Evolutionary conservation across 2,797 vertebrate species (phyloP), one percentile per base, ranked within the genome.

Genomic region (Peromyscus aztecus): DNA sequence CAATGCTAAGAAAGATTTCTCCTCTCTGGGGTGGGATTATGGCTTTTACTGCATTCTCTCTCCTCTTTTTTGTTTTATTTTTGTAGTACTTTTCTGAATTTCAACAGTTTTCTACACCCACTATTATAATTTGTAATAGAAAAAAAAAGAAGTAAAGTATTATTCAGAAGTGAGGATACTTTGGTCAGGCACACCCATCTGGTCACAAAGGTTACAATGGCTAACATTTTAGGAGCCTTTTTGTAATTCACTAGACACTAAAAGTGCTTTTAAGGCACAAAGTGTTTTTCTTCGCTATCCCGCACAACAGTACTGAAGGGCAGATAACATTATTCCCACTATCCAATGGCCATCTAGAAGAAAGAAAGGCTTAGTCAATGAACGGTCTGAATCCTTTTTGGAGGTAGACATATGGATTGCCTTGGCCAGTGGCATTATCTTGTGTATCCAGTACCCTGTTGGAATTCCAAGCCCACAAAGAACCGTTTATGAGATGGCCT

Each of bases 81-180:
- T 46, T 2, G 69, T 10, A 77, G 16, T 73, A 8, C 69, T 65
- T 80, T 95, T 84, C 63, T 85, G 34, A 86, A 52, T 95, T 93
- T 91, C 88, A 89, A n/a, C 16, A 86, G 81, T 91, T 89, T 94
- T 95, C 71, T 69, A 63, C 37, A 88, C 76, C 81, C 27, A 85
- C 59, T 49, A 67, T 59, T 43, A 89, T 85, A 37, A 75, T 23
- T 29, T 61, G 1, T 73, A 76, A 46, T 43, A 81, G 77, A n/a
- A 59, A 76, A 89, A 90, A 87, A 52, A 21, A 14, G 19, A 83
- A 75, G 76, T 5, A 77, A 95, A 96, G 75, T 31, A 11, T 52
- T 40, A 90, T 88, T 88, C 52, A 85, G 52, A 87, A 90, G 21
- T 85, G 7, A 97, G 63, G 55, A 34, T 61, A 43, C 34, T 71